Evolutionary conservation across 2,113 vertebrate species (phyloP), one percentile per base, ranked within the genome.

Genomic region (Lonchura striata): DNA sequence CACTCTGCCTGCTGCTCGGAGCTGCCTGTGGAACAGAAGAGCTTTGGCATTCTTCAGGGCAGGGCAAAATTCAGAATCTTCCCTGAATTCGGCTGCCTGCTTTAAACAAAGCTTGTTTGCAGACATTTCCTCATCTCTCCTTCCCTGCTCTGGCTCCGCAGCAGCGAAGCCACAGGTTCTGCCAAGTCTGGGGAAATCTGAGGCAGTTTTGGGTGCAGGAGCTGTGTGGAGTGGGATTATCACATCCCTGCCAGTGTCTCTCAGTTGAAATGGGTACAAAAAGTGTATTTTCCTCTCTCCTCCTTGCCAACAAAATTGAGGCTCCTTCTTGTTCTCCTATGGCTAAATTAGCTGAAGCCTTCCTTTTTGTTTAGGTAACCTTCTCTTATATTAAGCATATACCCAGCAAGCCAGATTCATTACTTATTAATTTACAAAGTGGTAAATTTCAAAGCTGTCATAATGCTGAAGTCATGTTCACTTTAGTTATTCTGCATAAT

Each of bases 401-500:
- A 95, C 92, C 95, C 96, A 96, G 92, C 72, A 63, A 96, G 80
- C 39, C 1, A 1, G 63, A 82, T 93, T 97, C 94, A 93, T 98
- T 80, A 95, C 96, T 95, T 93, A 95, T 96, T 97, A 92, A 95
- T 93, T 94, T 96, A 22, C 39, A 92, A 96, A 97, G 96, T 96
- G 95, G 96, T 96, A 94, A 56, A 95, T 97, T 97, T 97, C 96
- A 97, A 97, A 97, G 96, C 96, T 97, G 97, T 98, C 97, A 97
- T 94, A 97, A 97, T 95, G 97, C 96, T 91, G 85, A 94, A 97
- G 97, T 97, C 97, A 95, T 97, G 80, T 97, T 97, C 89, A 30
- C 95, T 97, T 96, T 93, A 88, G 96, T 97, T 97, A 94, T 82
- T 98, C 97, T 98, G 97, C 97, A 97, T 98, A 98, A 98, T 98